Evolutionary conservation across 2,113 vertebrate genomes (phyloP), one percentile per base, ranked within the genome.

Genomic region (Hydrolagus affinis): DNA sequence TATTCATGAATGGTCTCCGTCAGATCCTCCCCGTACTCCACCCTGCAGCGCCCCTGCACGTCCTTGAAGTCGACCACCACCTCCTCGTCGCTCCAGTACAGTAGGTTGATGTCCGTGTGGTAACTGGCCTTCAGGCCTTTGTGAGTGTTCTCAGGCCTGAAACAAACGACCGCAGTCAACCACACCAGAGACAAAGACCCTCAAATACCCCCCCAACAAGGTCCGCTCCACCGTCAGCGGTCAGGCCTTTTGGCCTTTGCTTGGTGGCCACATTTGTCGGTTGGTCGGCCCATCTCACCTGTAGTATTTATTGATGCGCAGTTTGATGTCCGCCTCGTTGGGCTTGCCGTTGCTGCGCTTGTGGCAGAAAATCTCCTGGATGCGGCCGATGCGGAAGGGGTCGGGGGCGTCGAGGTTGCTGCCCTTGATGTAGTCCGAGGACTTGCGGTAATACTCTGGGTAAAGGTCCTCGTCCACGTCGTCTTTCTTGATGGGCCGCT

Each of bases 41-140:
- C 94, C 0, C 91, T 92, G 87, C 96, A 98, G 64, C 93, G 94
- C 0, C 96, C 96, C 25, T 97, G 95, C 8, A 97, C 94, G 0
- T 94, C 95, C 0, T 87, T 88, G 92, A 98, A 94, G 60, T 92
- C 94, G 11, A 98, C 95, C 0, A 91, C 92, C 0, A 93, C 93
- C 87, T 99, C 96, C 88, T 99, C 98, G 0, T 98, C 96, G 0
- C 97, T 97, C 98, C 98, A 99, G 90, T 98, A 99, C 0, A 99
- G 90, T 87, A 97, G 91, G 90, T 98, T 98, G 90, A 99, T 95
- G 87, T 99, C 98, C 0, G 96, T 92, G 6, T 98, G 97, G 92
- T 98, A 96, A 68, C 93, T 95, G 0, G 94, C 95, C 14, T 95
- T 95, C 4, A 90, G 90, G 0, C 96, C 97, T 78, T 95, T 97